A percentile compares a stretch with the other conserved stretches of the same genome.
These are phyloP conservation scores for Akabosia matsudoensis DNA, from an alignment of 1,140 invertebrate genomes.

Conservation along the genomic window DNA sequence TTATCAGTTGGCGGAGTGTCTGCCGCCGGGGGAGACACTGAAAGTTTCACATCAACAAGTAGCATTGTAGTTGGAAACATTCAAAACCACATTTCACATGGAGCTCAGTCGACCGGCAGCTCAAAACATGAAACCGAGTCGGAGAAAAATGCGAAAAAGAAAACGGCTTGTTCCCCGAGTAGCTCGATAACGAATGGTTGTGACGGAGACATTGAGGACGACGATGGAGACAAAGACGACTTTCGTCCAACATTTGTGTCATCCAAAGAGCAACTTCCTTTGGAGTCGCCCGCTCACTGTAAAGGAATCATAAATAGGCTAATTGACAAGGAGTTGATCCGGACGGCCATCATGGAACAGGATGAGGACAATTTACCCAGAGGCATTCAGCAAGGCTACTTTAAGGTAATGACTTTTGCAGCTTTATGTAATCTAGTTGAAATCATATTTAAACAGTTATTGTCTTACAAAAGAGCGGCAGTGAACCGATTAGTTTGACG, in stretches of 20 bases:
- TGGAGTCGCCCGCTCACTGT: not conserved
- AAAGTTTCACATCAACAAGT: not conserved
- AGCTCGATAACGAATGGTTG: not conserved
- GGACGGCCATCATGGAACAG: conserved; percentile 4
- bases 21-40: not conserved
- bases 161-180: too few relatives aligned
- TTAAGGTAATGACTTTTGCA: not conserved
- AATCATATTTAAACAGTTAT: not conserved
- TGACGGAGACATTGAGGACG: not conserved
- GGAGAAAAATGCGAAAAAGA: not conserved
- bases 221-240: not conserved
- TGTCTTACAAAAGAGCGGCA: not conserved
- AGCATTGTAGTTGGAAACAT: not conserved
- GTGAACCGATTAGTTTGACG: too few relatives aligned
- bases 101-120: not conserved
- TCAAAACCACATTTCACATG: not conserved
- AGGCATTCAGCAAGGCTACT: not conserved
- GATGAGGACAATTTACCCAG: not conserved
- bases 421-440: not conserved
- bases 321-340: not conserved
- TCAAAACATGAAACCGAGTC: not conserved
- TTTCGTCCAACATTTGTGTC: not conserved
- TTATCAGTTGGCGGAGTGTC: not conserved
- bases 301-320: not conserved
- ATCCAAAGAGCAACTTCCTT: not conserved